Percentiles rank a stretch among this genome's conserved stretches.
Evolutionary conservation across 1,140 invertebrate species (phyloP).

Genomic region (Xylocopa sonorina): DNA sequence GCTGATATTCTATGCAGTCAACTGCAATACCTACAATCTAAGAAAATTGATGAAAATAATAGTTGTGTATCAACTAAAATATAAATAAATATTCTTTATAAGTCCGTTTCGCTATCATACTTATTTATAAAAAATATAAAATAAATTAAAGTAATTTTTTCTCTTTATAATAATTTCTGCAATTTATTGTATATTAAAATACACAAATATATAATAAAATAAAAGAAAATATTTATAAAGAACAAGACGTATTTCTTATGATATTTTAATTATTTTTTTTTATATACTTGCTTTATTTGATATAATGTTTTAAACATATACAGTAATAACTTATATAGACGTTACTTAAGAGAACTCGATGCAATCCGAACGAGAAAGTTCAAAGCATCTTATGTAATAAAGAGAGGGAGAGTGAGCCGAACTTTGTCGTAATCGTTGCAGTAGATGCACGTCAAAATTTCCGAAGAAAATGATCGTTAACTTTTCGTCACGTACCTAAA

Average conservation of each 20-base stretch:
- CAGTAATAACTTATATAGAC: constrained; percentile 11
- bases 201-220: no score
- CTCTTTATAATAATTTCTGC: not conserved
- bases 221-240: no score
- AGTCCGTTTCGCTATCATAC: not conserved
- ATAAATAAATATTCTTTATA: not conserved
- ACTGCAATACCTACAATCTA: no score
- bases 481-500: not conserved
- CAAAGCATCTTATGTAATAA: constrained; percentile 71
- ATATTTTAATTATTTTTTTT: not conserved
- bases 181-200: not conserved
- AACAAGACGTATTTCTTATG: not conserved
- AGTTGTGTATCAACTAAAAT: no score
- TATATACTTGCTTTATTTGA: not conserved
- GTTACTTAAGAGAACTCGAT: constrained; percentile 61
- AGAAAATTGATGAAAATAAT: no score
- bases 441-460: constrained; percentile 38
- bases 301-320: not conserved
- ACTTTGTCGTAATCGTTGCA: constrained; percentile 50
- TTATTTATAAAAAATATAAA: not conserved
- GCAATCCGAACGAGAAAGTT: constrained; percentile 77
- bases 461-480: not conserved
- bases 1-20: no score
- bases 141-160: not conserved
- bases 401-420: constrained; percentile 70